Evolutionary conservation across 30 jellyfish, hydroid and myxozoan genomes (phyloP).

Genomic region (Phacellophora camtschatica): DNA sequence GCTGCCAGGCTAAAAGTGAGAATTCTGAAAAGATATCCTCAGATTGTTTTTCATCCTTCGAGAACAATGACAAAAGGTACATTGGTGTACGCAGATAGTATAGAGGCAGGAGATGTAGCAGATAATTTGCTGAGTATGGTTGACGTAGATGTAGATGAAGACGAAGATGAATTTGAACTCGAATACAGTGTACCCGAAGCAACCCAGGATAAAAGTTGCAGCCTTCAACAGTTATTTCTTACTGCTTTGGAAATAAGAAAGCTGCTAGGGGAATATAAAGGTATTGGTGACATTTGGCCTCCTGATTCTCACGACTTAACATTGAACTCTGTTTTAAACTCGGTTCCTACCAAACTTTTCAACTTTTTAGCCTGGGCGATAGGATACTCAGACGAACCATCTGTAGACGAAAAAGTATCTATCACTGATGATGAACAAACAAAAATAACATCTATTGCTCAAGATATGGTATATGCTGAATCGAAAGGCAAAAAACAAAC

Average conservation of each 20-base stretch:
- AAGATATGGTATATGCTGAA: slow-evolving; percentile 46
- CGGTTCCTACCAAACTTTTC: slow-evolving; percentile 20
- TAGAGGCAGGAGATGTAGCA: slow-evolving; percentile 42
- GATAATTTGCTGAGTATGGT: slow-evolving; percentile 26
- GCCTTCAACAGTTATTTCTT: slow-evolving; percentile 20
- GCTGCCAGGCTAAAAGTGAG: slow-evolving; percentile 57
- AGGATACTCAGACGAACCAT: slow-evolving; percentile 62
- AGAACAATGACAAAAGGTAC: slow-evolving; percentile 44
- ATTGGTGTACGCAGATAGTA: slow-evolving; percentile 37
- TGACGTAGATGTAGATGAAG: slow-evolving; percentile 21
- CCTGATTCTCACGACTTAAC: slow-evolving; percentile 57
- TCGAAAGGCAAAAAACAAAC: slow-evolving; percentile 45
- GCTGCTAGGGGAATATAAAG: slow-evolving; percentile 35
- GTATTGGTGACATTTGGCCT: slow-evolving; percentile 49
- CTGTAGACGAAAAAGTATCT: slow-evolving; percentile 8
- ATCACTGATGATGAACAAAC: slow-evolving; percentile 29
- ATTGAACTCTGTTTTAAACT: neutral
- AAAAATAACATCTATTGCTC: slow-evolving; percentile 52
- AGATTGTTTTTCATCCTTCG: slow-evolving; percentile 34
- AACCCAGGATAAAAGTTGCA: neutral
- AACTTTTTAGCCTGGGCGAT: slow-evolving; percentile 37
- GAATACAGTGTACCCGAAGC: slow-evolving; percentile 1
- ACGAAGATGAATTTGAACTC: slow-evolving; percentile 1
- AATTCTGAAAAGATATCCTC: slow-evolving; percentile 49
- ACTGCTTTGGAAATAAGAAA: slow-evolving; percentile 55